Base-by-base conservation (phyloP, 2,888 invertebrate species). In the Chydorus sphaericus region DNA sequence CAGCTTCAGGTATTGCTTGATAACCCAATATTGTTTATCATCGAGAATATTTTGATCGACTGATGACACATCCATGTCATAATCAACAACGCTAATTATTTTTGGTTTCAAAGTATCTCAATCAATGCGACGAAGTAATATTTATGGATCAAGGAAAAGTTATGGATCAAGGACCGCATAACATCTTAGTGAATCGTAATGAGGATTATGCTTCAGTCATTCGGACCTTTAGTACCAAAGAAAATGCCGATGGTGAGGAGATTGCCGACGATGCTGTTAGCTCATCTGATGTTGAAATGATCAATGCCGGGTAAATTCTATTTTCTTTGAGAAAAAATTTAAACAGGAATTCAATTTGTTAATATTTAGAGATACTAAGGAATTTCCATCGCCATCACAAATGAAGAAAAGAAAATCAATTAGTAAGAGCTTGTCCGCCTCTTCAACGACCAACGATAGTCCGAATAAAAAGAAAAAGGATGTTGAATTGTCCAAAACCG, bases 1-100 rank as follows among this genome's bases (percentile, higher is more conserved):
- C 78, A 80, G 63, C 66, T 77, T 16, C 76, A 79, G 67, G 73
- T 72, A 16, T n/a, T n/a, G n/a, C n/a, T n/a, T n/a, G n/a, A n/a
- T n/a, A n/a, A n/a, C n/a, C 11, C 4, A 44, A 5, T 10, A 4
- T 6, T 36, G 14, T 6, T 6, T 36, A 4, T 36, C 36, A 6
- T 36, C 8, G 16, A n/a, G n/a, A n/a, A n/a, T n/a, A n/a, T n/a
- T n/a, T n/a, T n/a, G n/a, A n/a, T n/a, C n/a, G n/a, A n/a, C n/a
- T n/a, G n/a, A n/a, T n/a, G n/a, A n/a, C n/a, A n/a, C n/a, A n/a
- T n/a, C n/a, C n/a, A n/a, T n/a, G n/a, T n/a, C n/a, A n/a, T n/a
- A n/a, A n/a, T n/a, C n/a, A n/a, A n/a, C n/a, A n/a, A n/a, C n/a
- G n/a, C n/a, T n/a, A n/a, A n/a, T n/a, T n/a, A n/a, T n/a, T n/a